A percentile compares a stretch with the other conserved stretches of the same genome.
These are phyloP conservation scores for Bacillus rossius DNA, from an alignment of 1,140 invertebrate species.

Conservation along the genomic window DNA sequence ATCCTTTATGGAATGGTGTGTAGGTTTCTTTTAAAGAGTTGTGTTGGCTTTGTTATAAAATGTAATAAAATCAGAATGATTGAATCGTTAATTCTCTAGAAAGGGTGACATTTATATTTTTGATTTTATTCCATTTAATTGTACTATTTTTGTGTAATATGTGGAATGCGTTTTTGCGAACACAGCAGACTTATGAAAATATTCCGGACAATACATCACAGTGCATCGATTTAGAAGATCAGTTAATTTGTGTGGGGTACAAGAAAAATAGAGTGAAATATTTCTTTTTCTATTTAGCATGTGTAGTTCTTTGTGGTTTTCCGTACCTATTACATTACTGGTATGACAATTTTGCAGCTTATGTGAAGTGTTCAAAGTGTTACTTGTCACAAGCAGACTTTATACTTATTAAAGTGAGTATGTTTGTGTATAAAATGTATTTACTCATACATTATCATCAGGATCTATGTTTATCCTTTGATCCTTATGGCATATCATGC, in stretches of 20 bases:
- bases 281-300: neutral
- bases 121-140: too few species aligned
- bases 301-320: neutral
- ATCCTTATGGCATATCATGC: too few species aligned
- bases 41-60: too few species aligned
- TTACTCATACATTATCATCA: too few species aligned
- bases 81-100: too few species aligned
- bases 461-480: too few species aligned
- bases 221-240: neutral
- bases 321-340: neutral
- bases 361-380: neutral
- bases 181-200: neutral
- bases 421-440: neutral
- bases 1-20: too few species aligned
- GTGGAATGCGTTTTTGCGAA: too few species aligned
- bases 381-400: neutral
- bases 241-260: neutral
- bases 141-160: too few species aligned
- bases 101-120: too few species aligned
- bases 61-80: too few species aligned
- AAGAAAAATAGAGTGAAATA: neutral
- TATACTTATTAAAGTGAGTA: constrained; percentile 4
- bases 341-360: constrained; percentile 1
- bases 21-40: too few species aligned
- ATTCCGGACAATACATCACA: neutral